Evolutionary conservation across 1,140 invertebrate species (phyloP).

Genomic region (Microplitis demolitor): DNA sequence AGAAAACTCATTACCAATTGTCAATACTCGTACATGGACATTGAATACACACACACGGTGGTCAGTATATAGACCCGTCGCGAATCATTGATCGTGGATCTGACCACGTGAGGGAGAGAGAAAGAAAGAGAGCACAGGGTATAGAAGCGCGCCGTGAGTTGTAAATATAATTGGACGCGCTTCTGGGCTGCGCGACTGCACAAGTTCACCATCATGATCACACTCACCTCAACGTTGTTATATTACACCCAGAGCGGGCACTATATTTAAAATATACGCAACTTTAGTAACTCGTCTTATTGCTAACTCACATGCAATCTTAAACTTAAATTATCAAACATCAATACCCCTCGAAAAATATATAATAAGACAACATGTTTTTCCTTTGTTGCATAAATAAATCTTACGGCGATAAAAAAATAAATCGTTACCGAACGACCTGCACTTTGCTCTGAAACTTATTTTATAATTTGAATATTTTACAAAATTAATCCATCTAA

Average conservation of each 20-base stretch:
- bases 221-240: constrained; percentile 8
- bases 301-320: too few species aligned
- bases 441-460: too few species aligned
- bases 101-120: constrained; percentile 9
- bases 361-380: too few species aligned
- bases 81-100: constrained; percentile 5
- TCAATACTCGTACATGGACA: too few species aligned
- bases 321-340: too few species aligned
- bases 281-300: too few species aligned
- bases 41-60: neutral
- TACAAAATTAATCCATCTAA: too few species aligned
- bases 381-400: too few species aligned
- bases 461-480: too few species aligned
- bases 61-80: neutral
- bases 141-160: constrained; percentile 18
- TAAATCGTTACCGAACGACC: too few species aligned
- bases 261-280: neutral
- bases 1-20: neutral
- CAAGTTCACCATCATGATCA: constrained; percentile 14
- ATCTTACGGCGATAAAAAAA: too few species aligned
- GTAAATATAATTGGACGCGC: constrained; percentile 49
- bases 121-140: constrained; percentile 5
- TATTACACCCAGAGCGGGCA: neutral
- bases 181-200: constrained; percentile 22
- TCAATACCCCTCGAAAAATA: too few species aligned